Evolutionary conservation across 2,888 invertebrate species (phyloP), one percentile per base, ranked within the genome.

Genomic region (Ephialtes manifestator): DNA sequence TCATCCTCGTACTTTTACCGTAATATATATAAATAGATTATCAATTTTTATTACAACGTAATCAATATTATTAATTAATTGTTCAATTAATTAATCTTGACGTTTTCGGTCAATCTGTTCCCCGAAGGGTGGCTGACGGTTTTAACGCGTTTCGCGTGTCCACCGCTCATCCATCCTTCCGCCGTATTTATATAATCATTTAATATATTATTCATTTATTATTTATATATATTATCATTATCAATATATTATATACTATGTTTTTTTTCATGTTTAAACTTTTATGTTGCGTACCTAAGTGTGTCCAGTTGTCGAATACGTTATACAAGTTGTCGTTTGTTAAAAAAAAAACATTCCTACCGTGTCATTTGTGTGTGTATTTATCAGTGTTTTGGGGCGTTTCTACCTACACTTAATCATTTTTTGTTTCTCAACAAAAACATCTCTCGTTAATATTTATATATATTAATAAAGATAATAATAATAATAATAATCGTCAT

Each of bases 11-110:
- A 86, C n/a, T 68, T 68, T 77, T 72, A 84, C 63, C 76, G 74
- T 80, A 84, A 86, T 87, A 84, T 91, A 89, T 89, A 92, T 91
- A 92, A 92, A 92, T 92, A 92, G 90, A 92, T 91, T 90, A 89
- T 91, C 89, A 88, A 92, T 89, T 90, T 87, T 82, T 75, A 87
- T 88, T 84, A 87, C 75, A 86, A 88, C 86, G 85, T 84, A 84
- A 87, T 84, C 83, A 80, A 87, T 88, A 87, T 89, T 88, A 90
- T 84, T 70, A 68, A 84, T 85, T 78, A 81, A 86, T 87, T 83
- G 79, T 85, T 87, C 79, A 78, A 83, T 85, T 70, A 83, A 86
- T 86, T 55, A 80, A 87, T 71, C 67, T 65, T 71, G 81, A 83
- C 82, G 71, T 35, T 15, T n/a, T 60, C 78, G 65, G 71, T 77